Evolutionary conservation across 2,113 vertebrate genomes (phyloP).

Genomic region (Pluvianellus socialis): DNA sequence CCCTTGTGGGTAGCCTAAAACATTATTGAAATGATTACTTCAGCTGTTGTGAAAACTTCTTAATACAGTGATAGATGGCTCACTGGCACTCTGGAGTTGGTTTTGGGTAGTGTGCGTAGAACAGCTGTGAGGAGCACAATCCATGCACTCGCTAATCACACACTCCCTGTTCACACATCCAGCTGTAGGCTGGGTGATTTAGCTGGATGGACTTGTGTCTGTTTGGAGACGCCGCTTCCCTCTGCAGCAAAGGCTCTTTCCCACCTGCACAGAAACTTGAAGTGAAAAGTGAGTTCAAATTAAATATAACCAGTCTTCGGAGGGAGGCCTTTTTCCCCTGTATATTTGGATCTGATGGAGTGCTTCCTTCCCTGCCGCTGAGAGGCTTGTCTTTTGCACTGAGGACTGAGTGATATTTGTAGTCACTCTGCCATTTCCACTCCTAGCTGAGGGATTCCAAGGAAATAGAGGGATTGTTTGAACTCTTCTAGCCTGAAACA

Average conservation of each 20-base stretch:
- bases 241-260: background rate
- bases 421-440: background rate
- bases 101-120: background rate
- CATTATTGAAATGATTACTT: background rate
- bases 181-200: background rate
- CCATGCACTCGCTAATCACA: accelerated
- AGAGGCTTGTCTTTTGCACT: background rate
- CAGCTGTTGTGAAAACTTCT: background rate
- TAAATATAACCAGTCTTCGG: background rate
- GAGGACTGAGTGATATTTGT: background rate
- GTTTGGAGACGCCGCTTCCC: background rate
- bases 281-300: background rate
- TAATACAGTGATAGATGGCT: background rate
- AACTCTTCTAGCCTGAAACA: background rate
- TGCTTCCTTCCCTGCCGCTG: background rate
- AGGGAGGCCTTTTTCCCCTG: background rate
- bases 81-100: background rate
- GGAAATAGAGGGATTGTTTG: background rate
- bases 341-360: background rate
- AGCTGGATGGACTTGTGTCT: background rate
- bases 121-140: background rate
- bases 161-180: background rate
- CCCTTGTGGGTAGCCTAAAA: background rate
- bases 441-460: background rate
- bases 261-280: background rate